Percentiles rank a stretch among this genome's conserved stretches.
Conservation (phyloP, 2,888 invertebrate genomes). For the Baronia brevicornis region DNA sequence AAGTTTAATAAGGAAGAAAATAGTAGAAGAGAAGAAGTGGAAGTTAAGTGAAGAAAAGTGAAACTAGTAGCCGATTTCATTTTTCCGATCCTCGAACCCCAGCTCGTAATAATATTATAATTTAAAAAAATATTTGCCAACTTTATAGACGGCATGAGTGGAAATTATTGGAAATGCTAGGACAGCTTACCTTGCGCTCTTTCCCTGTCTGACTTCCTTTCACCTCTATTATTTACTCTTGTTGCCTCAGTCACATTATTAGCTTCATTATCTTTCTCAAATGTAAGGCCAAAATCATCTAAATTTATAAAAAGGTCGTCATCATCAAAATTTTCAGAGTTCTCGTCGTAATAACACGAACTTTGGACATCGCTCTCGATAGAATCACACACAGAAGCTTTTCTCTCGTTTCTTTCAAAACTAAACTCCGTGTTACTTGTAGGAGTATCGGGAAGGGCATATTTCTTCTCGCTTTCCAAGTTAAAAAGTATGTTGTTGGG, state of each 20-base stretch:
- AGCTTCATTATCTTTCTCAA: conserved; percentile 46
- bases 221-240: conserved; percentile 23
- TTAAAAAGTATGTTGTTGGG: conserved; percentile 63
- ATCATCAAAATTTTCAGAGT: conserved; percentile 61
- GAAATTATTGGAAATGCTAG: too few relatives aligned
- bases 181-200: conserved; percentile 50
- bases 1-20: too few relatives aligned
- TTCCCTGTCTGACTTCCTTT: conserved; percentile 43
- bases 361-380: conserved; percentile 64
- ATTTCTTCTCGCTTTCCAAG: conserved; percentile 50
- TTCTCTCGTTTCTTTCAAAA: conserved; percentile 52
- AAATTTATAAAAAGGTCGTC: conserved; percentile 65
- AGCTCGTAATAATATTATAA: too few relatives aligned
- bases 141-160: too few relatives aligned
- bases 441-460: conserved; percentile 58
- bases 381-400: conserved; percentile 59
- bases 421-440: conserved; percentile 61
- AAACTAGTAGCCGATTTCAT: too few relatives aligned
- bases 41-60: too few relatives aligned
- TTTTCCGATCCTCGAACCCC: too few relatives aligned
- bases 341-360: conserved; percentile 58
- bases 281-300: conserved; percentile 58
- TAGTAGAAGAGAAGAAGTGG: too few relatives aligned
- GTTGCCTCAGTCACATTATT: conserved; percentile 22
- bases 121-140: too few relatives aligned